Evolutionary conservation across 2,797 vertebrate genomes (phyloP).

Genomic region (Chelon auratus): DNA sequence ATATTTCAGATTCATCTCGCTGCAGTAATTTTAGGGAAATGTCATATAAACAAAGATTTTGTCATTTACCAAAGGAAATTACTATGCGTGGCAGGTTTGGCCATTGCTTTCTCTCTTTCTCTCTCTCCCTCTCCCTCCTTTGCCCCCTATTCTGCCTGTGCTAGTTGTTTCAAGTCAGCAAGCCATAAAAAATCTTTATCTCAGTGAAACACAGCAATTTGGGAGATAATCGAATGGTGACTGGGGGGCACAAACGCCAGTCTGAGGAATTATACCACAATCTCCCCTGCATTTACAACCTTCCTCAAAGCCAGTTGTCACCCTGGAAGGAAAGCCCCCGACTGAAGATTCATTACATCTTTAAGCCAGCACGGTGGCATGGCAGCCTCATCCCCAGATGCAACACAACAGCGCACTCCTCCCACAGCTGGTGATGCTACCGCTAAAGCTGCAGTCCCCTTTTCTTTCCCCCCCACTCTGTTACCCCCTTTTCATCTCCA

Average conservation of each 20-base stretch:
- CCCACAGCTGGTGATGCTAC: slow-evolving; percentile 79
- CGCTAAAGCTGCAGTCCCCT: slow-evolving; percentile 68
- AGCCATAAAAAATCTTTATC: slow-evolving; percentile 99
- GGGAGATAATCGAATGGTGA: slow-evolving; percentile 99
- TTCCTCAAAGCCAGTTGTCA: slow-evolving; percentile 97
- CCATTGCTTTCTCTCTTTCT: slow-evolving; percentile 83
- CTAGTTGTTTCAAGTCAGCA: slow-evolving; percentile 99
- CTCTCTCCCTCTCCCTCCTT: slow-evolving; percentile 72
- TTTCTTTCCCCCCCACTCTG: slow-evolving; percentile 56
- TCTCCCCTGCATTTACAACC: slow-evolving; percentile 99
- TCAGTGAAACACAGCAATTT: slow-evolving; percentile 99
- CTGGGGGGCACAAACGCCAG: slow-evolving; percentile 99
- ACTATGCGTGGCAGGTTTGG: slow-evolving; percentile 97
- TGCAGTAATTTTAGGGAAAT: slow-evolving; percentile 97
- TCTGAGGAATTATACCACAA: slow-evolving; percentile 99
- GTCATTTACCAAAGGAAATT: slow-evolving; percentile 98
- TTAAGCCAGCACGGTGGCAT: slow-evolving; percentile 91
- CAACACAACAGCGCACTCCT: slow-evolving; percentile 83
- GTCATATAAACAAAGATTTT: slow-evolving; percentile 99
- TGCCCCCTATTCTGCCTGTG: slow-evolving; percentile 88
- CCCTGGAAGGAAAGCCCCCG: slow-evolving; percentile 91
- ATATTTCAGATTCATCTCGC: slow-evolving; percentile 98
- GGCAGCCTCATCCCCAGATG: slow-evolving; percentile 85
- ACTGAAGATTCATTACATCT: slow-evolving; percentile 95
- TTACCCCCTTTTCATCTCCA: slow-evolving; percentile 48